phyloP scores from a whole-genome alignment of 2,888 invertebrate species.

The Erebia palarica region DNA sequence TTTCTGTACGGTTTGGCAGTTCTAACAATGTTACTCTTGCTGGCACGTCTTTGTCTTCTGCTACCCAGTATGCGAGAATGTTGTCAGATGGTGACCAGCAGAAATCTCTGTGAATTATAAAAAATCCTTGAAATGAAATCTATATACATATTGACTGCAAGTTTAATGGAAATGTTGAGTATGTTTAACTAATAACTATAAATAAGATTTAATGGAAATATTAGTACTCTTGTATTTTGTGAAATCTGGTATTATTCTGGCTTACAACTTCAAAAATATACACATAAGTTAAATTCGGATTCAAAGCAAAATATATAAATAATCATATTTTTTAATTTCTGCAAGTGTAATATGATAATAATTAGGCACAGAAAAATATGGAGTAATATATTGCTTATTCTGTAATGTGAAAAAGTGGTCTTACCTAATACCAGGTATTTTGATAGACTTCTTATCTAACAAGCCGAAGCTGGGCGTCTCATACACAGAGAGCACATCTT shows the following conservation, averaged over 20 bases:
- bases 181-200: too few relatives aligned
- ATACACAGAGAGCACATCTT: slow-evolving; percentile 94
- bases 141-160: slow-evolving; percentile 3
- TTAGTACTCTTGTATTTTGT: too few relatives aligned
- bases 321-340: too few relatives aligned
- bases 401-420: slow-evolving; percentile 1
- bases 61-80: slow-evolving; percentile 98
- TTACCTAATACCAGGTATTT: slow-evolving; percentile 90
- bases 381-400: too few relatives aligned
- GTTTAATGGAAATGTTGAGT: too few relatives aligned
- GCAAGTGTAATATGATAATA: too few relatives aligned
- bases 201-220: too few relatives aligned
- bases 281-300: too few relatives aligned
- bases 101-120: slow-evolving; percentile 87
- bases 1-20: slow-evolving; percentile 94
- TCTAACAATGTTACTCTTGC: slow-evolving; percentile 96
- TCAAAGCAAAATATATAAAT: too few relatives aligned
- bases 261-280: too few relatives aligned
- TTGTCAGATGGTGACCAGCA: slow-evolving; percentile 99
- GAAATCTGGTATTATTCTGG: too few relatives aligned
- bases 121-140: neutral
- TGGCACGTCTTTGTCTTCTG: slow-evolving; percentile 98
- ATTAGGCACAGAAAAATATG: too few relatives aligned
- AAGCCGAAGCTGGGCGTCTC: slow-evolving; percentile 98
- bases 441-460: slow-evolving; percentile 96